Percentiles rank a stretch among this genome's conserved stretches.
These are phyloP conservation scores for Erythrolamprus reginae DNA, from an alignment of 2,113 vertebrate genomes.

Conservation along the genomic window DNA sequence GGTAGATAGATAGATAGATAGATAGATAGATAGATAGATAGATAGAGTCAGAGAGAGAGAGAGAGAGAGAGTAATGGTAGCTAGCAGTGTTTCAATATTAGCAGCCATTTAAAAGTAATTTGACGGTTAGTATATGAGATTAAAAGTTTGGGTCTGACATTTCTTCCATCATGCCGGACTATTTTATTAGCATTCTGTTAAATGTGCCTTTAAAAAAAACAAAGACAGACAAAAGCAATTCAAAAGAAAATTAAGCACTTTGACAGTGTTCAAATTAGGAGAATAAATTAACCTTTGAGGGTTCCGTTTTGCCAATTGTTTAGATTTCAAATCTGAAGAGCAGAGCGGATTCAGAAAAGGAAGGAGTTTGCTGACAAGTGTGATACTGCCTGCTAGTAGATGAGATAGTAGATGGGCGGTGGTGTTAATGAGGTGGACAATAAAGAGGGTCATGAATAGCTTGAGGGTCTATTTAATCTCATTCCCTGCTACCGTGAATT, in stretches of 20 bases:
- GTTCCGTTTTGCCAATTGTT: background rate
- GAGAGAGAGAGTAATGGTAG: background rate
- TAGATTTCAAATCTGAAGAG: background rate
- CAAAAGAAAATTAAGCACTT: background rate
- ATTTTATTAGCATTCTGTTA: slow-evolving; percentile 14
- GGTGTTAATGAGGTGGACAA: background rate
- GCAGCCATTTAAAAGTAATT: slow-evolving; percentile 50
- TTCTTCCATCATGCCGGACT: slow-evolving; percentile 4
- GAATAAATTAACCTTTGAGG: background rate
- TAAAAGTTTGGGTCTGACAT: slow-evolving; percentile 34
- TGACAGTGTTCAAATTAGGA: background rate
- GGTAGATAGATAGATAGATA: no score
- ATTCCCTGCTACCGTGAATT: background rate
- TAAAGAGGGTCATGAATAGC: background rate
- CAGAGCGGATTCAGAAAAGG: background rate
- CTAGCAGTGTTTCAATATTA: slow-evolving; percentile 22
- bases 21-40: no score
- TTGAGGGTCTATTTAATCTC: background rate
- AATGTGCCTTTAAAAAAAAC: background rate
- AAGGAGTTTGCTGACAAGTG: background rate
- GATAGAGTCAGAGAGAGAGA: no score
- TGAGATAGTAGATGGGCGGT: background rate
- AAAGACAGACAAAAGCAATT: background rate
- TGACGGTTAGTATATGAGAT: slow-evolving; percentile 49
- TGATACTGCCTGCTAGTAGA: no score